Conservation (phyloP, 2,888 invertebrate genomes). For the Chymomyza procnemis region DNA sequence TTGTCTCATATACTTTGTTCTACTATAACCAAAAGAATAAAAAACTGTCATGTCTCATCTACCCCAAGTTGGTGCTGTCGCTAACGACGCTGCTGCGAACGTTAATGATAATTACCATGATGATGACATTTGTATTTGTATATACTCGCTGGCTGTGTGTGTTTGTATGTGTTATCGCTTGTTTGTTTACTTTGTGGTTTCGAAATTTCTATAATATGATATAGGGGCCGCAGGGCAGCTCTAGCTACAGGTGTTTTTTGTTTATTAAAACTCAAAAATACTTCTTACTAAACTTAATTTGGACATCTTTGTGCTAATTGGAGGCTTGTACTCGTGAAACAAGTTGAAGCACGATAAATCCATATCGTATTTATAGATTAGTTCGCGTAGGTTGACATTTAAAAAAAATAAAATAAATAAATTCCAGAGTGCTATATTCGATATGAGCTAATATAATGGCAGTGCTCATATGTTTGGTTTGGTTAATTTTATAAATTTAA, state of each 20-base stretch:
- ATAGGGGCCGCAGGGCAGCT: neutral
- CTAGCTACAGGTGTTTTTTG: neutral
- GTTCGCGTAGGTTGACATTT: neutral
- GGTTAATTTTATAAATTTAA: conserved; percentile 44
- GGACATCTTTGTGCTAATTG: conserved; percentile 42
- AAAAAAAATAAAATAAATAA: neutral
- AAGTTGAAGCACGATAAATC: neutral
- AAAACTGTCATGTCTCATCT: neutral
- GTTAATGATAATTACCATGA: conserved; percentile 42
- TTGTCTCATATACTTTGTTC: neutral
- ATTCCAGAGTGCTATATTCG: neutral
- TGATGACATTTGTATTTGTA: conserved; percentile 63
- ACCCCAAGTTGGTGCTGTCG: neutral
- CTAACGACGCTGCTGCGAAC: conserved; percentile 11
- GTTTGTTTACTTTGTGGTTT: conserved; percentile 17
- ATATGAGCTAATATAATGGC: conserved; percentile 20
- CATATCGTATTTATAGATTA: neutral
- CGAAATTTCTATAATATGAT: neutral
- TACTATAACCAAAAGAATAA: neutral
- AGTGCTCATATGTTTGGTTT: conserved; percentile 24
- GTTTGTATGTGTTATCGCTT: conserved; percentile 38
- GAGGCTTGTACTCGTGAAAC: conserved; percentile 28
- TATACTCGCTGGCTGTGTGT: conserved; percentile 25
- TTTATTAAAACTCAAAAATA: neutral
- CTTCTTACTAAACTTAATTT: neutral